A percentile compares a stretch with the other conserved stretches of the same genome.
Evolutionary conservation across 1,140 invertebrate species (phyloP).

Genomic region (Propsilocerus akamusi): DNA sequence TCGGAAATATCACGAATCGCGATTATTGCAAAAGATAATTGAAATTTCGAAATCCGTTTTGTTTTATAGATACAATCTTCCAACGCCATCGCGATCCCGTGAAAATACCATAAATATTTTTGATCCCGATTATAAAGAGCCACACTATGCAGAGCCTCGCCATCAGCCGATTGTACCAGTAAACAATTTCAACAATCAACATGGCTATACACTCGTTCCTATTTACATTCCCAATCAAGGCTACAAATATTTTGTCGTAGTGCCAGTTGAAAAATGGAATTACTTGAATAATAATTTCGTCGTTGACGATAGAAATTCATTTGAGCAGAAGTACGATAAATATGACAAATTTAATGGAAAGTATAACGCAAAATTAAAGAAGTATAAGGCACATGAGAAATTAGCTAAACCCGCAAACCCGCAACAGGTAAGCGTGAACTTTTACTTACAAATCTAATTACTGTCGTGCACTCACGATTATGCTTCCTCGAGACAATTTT

Average conservation of each 20-base stretch:
- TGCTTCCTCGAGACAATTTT: no score
- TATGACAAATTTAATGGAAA: slow-evolving; percentile 20
- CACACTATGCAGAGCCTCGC: not conserved
- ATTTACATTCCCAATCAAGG: slow-evolving; percentile 17
- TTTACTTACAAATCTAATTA: no score
- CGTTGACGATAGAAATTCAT: not conserved
- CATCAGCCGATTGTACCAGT: not conserved
- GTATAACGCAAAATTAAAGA: slow-evolving; percentile 24
- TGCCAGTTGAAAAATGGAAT: slow-evolving; percentile 4
- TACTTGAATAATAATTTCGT: not conserved
- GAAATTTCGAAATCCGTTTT: not conserved
- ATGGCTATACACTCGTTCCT: slow-evolving; percentile 9
- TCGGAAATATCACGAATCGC: no score
- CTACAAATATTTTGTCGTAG: slow-evolving; percentile 19
- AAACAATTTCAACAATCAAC: slow-evolving; percentile 2
- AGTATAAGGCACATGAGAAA: slow-evolving; percentile 24
- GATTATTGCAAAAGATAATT: not conserved
- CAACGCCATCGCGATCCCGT: slow-evolving; percentile 20
- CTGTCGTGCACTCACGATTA: no score
- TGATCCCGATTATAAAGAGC: slow-evolving; percentile 1
- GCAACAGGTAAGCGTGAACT: no score
- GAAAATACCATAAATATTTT: not conserved
- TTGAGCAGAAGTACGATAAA: slow-evolving; percentile 7
- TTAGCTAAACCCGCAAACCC: slow-evolving; percentile 5
- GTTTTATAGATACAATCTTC: slow-evolving; percentile 17